These are phyloP conservation scores for Omphaloscelis lunosa DNA, from an alignment of 2,888 invertebrate genomes.

Conservation along the genomic window DNA sequence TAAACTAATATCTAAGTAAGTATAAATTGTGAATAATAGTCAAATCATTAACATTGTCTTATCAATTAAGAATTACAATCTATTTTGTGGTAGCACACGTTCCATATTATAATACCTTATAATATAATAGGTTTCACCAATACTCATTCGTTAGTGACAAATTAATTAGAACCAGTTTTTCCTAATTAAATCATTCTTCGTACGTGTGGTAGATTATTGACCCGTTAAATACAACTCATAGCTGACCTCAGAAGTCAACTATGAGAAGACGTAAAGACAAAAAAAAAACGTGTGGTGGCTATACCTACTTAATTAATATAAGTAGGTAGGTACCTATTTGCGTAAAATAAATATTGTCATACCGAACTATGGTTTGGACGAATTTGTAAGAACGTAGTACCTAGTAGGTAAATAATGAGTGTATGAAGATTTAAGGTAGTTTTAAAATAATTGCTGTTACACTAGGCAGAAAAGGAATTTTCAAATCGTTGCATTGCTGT, in stretches of 20 bases:
- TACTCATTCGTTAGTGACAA: neutral
- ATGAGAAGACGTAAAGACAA: no score
- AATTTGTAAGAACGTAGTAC: no score
- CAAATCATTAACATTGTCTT: neutral
- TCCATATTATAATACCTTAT: neutral
- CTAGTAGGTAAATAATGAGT: no score
- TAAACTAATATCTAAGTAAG: no score
- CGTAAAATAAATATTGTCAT: constrained; percentile 3
- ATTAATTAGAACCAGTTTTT: constrained; percentile 8
- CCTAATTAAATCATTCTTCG: constrained; percentile 1
- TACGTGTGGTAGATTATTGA: no score
- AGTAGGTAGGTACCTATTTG: neutral
- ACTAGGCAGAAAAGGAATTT: neutral
- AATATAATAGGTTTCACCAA: neutral
- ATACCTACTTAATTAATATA: constrained; percentile 5
- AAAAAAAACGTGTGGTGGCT: no score
- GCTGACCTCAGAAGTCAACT: no score
- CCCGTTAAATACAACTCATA: no score
- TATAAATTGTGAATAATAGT: no score
- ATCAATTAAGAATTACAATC: neutral
- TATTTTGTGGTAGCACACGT: neutral
- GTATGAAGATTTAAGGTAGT: neutral
- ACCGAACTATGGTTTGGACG: neutral
- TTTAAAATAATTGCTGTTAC: no score
- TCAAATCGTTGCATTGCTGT: neutral